Evolutionary conservation across 2,888 invertebrate genomes (phyloP), one percentile per base, ranked within the genome.

Genomic region (Gisinianus flammeolus): DNA sequence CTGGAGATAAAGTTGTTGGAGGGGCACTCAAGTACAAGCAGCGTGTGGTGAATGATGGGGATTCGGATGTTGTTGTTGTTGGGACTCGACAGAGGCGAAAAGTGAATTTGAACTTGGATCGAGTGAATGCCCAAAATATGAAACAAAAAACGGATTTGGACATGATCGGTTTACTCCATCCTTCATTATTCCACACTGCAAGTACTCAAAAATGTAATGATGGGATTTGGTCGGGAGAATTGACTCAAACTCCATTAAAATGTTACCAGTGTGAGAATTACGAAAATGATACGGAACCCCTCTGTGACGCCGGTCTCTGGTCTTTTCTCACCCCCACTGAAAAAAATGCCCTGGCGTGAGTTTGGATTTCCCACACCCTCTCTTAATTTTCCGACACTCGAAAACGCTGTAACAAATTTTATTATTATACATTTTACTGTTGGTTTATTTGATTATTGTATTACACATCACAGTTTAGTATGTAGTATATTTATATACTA

Each of bases 211-310:
- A n/a, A n/a, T 44, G 44, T 6, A 44, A 44, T 44, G 2, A 12
- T 44, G 44, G 19, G 12, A 44, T 44, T 44, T 44, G 19, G 2
- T 19, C 44, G 44, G 44, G 44, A 44, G 44, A 44, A 44, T 16
- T 44, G 16, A 44, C 2, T 16, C 12, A 44, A 44, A 6, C 24
- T 12, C 62, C 62, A 28, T 28, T 62, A 26, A 12, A 24, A 6
- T 62, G 62, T 26, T 62, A 62, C 28, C 62, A 62, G 26, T 62
- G 62, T 62, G 62, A 62, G 4, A 62, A 26, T 62, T 62, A 5
- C 10, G 24, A 26, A 22, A 62, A 22, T 12, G 62, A 62, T 16
- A 62, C 22, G 26, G 62, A 62, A 10, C 62, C 62, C 1, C 12
- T 10, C 12, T 62, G 62, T 62, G 62, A 62, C 62, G n/a, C 16